Evolutionary conservation across 2,113 vertebrate genomes (phyloP), one percentile per base, ranked within the genome.

Genomic region (Rana temporaria): DNA sequence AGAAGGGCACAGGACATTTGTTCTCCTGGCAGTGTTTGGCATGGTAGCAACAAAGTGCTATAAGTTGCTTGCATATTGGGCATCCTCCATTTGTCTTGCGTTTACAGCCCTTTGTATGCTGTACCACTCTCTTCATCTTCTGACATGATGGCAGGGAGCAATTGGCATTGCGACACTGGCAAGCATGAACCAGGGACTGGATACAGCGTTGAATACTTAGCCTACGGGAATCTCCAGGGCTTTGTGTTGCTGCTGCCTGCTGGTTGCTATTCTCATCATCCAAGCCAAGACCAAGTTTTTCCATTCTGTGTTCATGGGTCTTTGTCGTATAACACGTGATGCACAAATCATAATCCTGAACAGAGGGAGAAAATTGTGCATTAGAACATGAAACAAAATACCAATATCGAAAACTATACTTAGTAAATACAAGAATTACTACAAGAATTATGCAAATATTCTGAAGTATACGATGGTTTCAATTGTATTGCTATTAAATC

Each of bases 21-120:
- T 98, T 99, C 93, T 99, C 97, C 91, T 99, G 97, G 92, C 98
- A 99, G 95, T 98, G 97, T 90, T 99, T 99, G 77, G 98, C 98
- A 0, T 99, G 98, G 88, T 99, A 99, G 92, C 98, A 99, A 90
- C 98, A 99, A 60, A 99, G 94, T 14, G 98, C 98, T 0, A 99
- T 99, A 84, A 99, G 98, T 85, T 99, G 98, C 90, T 99, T 99
- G 94, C 98, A 99, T 85, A 99, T 97, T 72, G 98, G 98, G 86
- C 98, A 99, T 7, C 98, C 98, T 0, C 98, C 98, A 0, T 99
- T 99, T 20, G 98, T 99, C 86, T 99, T 99, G 82, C 97, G 95
- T 77, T 99, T 99, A 93, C 98, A 99, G 85, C 97, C 95, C 89
- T 95, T 97, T 74, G 98, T 99, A 89, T 99, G 98, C 68, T 99